These are phyloP conservation scores for Eurypyga helias DNA, from an alignment of 2,113 vertebrate species.

Conservation along the genomic window DNA sequence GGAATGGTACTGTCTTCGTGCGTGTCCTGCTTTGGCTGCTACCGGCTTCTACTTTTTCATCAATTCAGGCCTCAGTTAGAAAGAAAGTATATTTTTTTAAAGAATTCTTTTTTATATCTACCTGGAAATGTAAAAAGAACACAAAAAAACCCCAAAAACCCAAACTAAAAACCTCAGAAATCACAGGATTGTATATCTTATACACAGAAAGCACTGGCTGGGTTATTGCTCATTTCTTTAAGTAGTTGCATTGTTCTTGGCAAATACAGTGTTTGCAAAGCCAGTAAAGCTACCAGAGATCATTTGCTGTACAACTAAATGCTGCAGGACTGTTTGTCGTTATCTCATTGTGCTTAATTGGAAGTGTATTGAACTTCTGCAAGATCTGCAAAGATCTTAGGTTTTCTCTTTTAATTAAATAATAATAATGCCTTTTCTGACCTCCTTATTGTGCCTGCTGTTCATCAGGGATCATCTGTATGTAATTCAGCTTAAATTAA, in stretches of 20 bases:
- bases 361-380: neutral
- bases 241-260: neutral
- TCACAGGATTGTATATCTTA: neutral
- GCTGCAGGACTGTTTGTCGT: neutral
- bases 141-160: too few relatives aligned
- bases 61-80: neutral
- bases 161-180: too few relatives aligned
- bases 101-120: neutral
- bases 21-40: accelerated
- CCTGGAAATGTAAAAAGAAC: neutral
- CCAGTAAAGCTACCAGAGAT: neutral
- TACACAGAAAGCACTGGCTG: neutral
- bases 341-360: neutral
- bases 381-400: neutral
- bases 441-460: neutral
- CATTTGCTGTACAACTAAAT: neutral
- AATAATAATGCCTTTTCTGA: neutral
- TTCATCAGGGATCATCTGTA: neutral
- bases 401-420: neutral
- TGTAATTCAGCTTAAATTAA: neutral
- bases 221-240: neutral
- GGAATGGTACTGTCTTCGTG: neutral
- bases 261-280: neutral
- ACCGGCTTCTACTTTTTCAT: neutral
- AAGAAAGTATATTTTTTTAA: neutral